Conservation (phyloP, 2,888 invertebrate genomes). For the Beris chalybata region DNA sequence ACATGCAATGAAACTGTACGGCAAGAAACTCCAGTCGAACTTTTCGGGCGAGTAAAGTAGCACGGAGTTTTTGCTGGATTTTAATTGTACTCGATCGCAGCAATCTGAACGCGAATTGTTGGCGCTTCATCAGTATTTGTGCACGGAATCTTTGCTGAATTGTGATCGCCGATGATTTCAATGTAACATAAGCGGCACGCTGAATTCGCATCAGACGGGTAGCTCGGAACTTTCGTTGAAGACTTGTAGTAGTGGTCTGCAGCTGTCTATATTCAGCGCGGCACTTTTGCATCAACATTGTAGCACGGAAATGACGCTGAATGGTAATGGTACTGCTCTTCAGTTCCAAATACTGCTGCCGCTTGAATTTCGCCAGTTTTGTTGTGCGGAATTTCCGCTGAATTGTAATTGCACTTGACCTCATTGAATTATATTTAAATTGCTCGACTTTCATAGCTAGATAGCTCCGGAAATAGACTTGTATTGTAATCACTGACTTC, state of each 20-base stretch:
- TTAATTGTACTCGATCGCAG: constrained; percentile 35
- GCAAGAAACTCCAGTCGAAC: constrained; percentile 46
- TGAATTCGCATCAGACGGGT: constrained; percentile 45
- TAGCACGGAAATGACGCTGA: constrained; percentile 45
- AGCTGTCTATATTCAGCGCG: constrained; percentile 18
- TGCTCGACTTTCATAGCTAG: constrained; percentile 43
- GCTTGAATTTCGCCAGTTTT: constrained; percentile 38
- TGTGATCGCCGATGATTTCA: constrained; percentile 39
- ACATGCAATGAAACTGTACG: constrained; percentile 45
- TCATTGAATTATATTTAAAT: constrained; percentile 41
- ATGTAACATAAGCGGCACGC: constrained; percentile 39
- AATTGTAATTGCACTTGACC: constrained; percentile 39
- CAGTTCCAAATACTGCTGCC: constrained; percentile 42
- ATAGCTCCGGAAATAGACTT: constrained; percentile 43
- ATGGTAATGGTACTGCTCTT: constrained; percentile 39
- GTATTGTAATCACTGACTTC: constrained; percentile 43
- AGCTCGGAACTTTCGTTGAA: constrained; percentile 51
- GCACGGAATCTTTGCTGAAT: constrained; percentile 17
- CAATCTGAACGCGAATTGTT: constrained; percentile 3
- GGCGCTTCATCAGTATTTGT: constrained; percentile 38
- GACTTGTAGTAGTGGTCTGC: neutral
- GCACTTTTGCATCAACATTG: constrained; percentile 23
- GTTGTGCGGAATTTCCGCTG: constrained; percentile 45
- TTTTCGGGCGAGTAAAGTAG: constrained; percentile 46
- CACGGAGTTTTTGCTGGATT: constrained; percentile 51